A percentile compares a stretch with the other conserved stretches of the same genome.
Conservation (phyloP, 2,888 invertebrate species). For the Spilosoma lubricipeda region DNA sequence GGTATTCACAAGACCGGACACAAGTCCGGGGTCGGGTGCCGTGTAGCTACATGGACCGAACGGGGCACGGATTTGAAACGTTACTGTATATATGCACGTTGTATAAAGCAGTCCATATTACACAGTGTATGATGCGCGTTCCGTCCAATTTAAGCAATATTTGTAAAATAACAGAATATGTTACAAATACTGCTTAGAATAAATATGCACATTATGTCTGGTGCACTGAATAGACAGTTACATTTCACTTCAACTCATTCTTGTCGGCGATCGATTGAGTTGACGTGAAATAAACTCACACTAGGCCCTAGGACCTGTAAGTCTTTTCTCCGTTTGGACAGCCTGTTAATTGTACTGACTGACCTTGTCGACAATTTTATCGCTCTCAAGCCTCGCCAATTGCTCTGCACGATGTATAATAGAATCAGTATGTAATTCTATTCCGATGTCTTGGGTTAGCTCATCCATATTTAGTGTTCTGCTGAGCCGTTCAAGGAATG, state of each 20-base stretch:
- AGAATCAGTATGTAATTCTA: slow-evolving; percentile 94
- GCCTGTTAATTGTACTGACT: slow-evolving; percentile 45
- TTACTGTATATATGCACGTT: too few species aligned
- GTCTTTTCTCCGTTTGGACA: slow-evolving; percentile 17
- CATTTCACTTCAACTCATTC: too few species aligned
- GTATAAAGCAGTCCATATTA: too few species aligned
- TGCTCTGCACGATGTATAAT: slow-evolving; percentile 95
- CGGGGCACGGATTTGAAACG: too few species aligned
- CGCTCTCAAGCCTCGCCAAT: slow-evolving; percentile 91
- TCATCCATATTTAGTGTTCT: slow-evolving; percentile 94
- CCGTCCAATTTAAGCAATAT: too few species aligned
- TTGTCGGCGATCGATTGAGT: too few species aligned
- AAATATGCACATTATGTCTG: neutral
- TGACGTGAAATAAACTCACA: too few species aligned
- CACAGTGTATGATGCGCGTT: too few species aligned
- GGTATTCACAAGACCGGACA: too few species aligned
- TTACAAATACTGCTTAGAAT: neutral
- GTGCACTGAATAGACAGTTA: neutral
- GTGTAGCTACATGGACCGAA: too few species aligned
- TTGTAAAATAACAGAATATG: neutral
- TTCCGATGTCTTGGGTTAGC: slow-evolving; percentile 92
- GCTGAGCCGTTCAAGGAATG: slow-evolving; percentile 93
- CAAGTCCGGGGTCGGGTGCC: too few species aligned
- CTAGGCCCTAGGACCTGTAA: neutral
- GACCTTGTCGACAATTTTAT: slow-evolving; percentile 94